Conservation (phyloP, 2,113 vertebrate species). For the Forbesichthys agassizii region DNA sequence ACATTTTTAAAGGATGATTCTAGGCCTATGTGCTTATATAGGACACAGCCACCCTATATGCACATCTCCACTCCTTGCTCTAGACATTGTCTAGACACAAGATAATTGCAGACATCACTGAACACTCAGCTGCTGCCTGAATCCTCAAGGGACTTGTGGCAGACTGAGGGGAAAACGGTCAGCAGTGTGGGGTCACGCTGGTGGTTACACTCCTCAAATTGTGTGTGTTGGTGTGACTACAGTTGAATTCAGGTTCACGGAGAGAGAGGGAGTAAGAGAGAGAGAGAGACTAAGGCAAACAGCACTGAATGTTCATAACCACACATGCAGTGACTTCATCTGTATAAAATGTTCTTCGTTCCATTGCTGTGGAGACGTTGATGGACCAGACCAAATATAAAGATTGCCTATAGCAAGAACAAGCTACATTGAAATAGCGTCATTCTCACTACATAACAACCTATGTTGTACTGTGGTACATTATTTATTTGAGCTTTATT, state of each 20-base stretch:
- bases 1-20: constrained; percentile 23
- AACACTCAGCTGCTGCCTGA: constrained; percentile 87
- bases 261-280: background rate
- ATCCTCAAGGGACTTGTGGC: constrained; percentile 82
- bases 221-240: constrained; percentile 20
- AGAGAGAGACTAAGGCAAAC: constrained; percentile 1
- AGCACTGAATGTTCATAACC: constrained; percentile 49
- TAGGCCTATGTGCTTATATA: constrained; percentile 46
- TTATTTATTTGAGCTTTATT: background rate
- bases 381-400: constrained; percentile 21
- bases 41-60: constrained; percentile 39
- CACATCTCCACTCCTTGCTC: constrained; percentile 77
- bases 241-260: background rate
- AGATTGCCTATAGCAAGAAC: constrained; percentile 17
- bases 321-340: constrained; percentile 74
- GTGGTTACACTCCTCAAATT: constrained; percentile 8
- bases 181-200: constrained; percentile 35
- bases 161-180: constrained; percentile 81
- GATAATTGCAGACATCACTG: constrained; percentile 91
- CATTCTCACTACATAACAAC: constrained; percentile 4
- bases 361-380: constrained; percentile 35
- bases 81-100: constrained; percentile 94
- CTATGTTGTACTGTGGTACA: background rate
- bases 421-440: background rate
- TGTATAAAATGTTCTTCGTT: constrained; percentile 58